Evolutionary conservation across 2,113 vertebrate species (phyloP).

Genomic region (Candoia aspera): DNA sequence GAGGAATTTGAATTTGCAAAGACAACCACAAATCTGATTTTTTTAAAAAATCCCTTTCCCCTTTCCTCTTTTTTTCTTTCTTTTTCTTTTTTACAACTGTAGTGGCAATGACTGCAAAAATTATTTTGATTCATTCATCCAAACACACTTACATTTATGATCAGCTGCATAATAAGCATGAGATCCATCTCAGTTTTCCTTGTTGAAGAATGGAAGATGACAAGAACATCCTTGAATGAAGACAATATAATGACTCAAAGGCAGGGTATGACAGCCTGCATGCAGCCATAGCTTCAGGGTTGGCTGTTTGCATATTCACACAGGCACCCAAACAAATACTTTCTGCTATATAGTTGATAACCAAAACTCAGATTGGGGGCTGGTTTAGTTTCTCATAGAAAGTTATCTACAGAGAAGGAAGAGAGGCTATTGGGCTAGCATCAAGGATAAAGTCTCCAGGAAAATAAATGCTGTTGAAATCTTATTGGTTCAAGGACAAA

Average conservation of each 20-base stretch:
- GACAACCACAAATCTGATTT: constrained; percentile 2
- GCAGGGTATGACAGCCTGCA: not conserved
- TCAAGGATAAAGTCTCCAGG: not conserved
- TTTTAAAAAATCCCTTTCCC: not conserved
- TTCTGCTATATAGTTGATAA: not conserved
- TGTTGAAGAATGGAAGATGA: not conserved
- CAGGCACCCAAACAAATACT: not conserved
- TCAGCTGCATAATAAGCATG: not conserved
- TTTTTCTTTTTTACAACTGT: not conserved
- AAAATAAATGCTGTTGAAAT: not conserved
- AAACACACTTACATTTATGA: not conserved
- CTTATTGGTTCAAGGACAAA: not conserved
- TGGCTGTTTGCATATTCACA: not conserved
- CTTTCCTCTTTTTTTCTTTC: not conserved
- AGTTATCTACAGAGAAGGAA: not conserved
- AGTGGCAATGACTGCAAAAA: not conserved
- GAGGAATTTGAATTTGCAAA: constrained; percentile 36
- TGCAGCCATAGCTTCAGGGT: not conserved
- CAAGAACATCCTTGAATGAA: not conserved
- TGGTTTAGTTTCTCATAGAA: not conserved
- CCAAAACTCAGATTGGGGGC: not conserved
- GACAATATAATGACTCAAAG: not conserved
- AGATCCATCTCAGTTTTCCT: not conserved
- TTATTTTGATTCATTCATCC: not conserved
- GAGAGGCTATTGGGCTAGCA: not conserved